A percentile compares a stretch with the other conserved stretches of the same genome.
These are phyloP conservation scores for Sorex araneus DNA, from an alignment of 2,113 vertebrate species.

Conservation along the genomic window DNA sequence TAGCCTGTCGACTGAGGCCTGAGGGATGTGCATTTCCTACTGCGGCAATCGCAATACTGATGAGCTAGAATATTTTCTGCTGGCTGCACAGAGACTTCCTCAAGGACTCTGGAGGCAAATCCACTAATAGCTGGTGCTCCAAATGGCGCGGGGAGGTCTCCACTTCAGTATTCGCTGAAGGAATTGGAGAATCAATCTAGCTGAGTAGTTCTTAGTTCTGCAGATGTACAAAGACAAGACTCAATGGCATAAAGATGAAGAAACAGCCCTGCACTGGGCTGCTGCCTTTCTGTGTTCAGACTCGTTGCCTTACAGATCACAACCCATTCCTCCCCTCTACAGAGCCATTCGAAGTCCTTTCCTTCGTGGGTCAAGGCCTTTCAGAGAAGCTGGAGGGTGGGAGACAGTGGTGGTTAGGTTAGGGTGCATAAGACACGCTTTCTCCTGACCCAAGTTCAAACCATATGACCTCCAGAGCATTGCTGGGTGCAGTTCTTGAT, in stretches of 20 bases:
- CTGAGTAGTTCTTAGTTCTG: not conserved
- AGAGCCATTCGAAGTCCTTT: not conserved
- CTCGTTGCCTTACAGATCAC: not conserved
- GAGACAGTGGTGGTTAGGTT: too few relatives aligned
- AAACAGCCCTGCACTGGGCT: not conserved
- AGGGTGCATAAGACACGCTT: too few relatives aligned
- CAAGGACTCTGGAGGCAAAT: not conserved
- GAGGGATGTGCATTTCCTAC: not conserved
- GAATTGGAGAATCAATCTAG: not conserved
- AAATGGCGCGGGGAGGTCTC: not conserved
- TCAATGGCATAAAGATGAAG: not conserved
- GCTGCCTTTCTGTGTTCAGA: not conserved
- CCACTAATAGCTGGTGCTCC: not conserved
- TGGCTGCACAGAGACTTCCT: not conserved
- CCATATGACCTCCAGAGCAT: too few relatives aligned
- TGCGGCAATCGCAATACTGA: not conserved
- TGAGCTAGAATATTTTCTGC: not conserved
- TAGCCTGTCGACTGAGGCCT: fast-evolving
- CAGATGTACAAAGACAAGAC: not conserved
- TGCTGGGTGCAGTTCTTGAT: too few relatives aligned
- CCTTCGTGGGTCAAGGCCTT: too few relatives aligned
- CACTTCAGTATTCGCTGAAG: not conserved
- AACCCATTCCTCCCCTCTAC: not conserved
- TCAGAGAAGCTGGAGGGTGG: too few relatives aligned
- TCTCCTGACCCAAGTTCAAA: too few relatives aligned